A percentile compares a stretch with the other conserved stretches of the same genome.
Evolutionary conservation across 2,797 vertebrate genomes (phyloP).

Genomic region (Spea hammondii): DNA sequence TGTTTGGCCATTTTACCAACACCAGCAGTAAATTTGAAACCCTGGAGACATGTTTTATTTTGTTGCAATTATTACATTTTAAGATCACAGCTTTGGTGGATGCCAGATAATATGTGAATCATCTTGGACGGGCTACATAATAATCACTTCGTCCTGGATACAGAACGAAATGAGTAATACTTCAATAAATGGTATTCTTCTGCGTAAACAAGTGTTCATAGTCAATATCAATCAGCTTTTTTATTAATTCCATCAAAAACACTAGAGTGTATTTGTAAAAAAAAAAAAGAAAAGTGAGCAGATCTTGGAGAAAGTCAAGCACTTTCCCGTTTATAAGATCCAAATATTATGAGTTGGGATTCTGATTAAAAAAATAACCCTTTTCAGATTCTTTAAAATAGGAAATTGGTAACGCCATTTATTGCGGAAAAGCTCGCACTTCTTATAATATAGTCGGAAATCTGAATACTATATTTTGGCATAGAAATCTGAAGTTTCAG

Average conservation of each 20-base stretch:
- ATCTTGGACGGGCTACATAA: constrained; percentile 24
- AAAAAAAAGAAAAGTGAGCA: too few relatives aligned
- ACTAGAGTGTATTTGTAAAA: not conserved
- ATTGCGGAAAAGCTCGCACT: too few relatives aligned
- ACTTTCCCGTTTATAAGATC: too few relatives aligned
- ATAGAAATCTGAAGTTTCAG: too few relatives aligned
- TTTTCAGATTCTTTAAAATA: too few relatives aligned
- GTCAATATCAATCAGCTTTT: not conserved
- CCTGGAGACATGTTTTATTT: constrained; percentile 76
- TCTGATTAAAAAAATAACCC: too few relatives aligned
- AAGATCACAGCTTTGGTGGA: constrained; percentile 4
- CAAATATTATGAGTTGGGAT: too few relatives aligned
- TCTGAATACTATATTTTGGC: too few relatives aligned
- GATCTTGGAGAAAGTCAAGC: too few relatives aligned
- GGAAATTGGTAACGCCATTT: too few relatives aligned
- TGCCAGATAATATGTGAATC: constrained; percentile 16
- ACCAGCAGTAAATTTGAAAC: constrained; percentile 76
- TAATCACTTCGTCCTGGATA: constrained; percentile 8
- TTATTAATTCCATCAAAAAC: not conserved
- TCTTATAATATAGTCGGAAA: too few relatives aligned
- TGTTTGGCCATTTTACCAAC: constrained; percentile 71
- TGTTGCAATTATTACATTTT: constrained; percentile 72
- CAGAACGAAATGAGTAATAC: not conserved
- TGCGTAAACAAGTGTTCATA: not conserved
- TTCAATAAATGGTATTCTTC: not conserved